phyloP scores from a whole-genome alignment of 2,797 vertebrate genomes.

The Parauchenoglanis punctatus region DNA sequence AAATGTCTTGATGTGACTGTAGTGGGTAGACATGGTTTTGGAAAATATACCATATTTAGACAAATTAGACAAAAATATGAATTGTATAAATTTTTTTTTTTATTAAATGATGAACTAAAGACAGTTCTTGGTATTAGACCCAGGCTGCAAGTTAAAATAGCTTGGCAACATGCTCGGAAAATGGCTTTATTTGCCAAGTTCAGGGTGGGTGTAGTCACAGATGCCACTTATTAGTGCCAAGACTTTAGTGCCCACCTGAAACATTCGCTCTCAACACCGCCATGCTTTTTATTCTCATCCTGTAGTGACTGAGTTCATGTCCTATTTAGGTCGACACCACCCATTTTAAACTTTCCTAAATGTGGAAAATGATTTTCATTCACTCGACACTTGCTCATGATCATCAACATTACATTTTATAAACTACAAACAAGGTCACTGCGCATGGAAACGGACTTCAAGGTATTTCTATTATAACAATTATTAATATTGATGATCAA shows the following conservation, averaged over 20 bases:
- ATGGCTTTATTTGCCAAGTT: conserved; percentile 52
- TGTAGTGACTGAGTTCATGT: background rate
- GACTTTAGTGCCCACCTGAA: conserved; percentile 53
- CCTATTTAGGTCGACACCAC: conserved; percentile 34
- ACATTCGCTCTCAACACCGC: conserved; percentile 34
- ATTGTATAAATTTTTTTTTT: too few species aligned
- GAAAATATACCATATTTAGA: background rate
- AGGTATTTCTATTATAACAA: background rate
- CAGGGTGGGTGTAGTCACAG: conserved; percentile 52
- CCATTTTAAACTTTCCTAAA: background rate
- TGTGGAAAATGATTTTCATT: too few species aligned
- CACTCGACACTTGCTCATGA: background rate
- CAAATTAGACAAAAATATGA: background rate
- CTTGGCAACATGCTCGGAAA: conserved; percentile 46
- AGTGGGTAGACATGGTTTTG: background rate
- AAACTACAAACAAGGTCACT: too few species aligned
- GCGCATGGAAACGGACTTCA: background rate
- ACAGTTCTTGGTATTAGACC: conserved; percentile 13
- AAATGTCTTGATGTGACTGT: background rate
- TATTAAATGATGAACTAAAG: conserved; percentile 8
- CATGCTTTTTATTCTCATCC: conserved; percentile 29
- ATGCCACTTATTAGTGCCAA: conserved; percentile 53
- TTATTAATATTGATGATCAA: too few species aligned
- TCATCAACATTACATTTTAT: background rate
- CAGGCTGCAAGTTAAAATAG: conserved; percentile 55